These are phyloP conservation scores for Bombus haemorrhoidalis DNA, from an alignment of 1,140 invertebrate species.

Conservation along the genomic window DNA sequence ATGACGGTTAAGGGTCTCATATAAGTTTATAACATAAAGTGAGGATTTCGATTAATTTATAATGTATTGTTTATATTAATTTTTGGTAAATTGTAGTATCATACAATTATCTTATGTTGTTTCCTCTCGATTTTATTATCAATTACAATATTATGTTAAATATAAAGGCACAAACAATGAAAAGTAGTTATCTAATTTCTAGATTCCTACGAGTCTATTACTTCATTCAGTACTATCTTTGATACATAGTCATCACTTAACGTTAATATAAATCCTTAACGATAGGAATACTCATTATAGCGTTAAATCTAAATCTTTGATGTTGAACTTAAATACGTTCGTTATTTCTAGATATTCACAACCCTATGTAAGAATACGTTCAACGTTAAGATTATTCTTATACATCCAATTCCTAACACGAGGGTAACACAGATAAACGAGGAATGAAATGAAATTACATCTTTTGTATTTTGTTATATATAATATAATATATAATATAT, in stretches of 20 bases:
- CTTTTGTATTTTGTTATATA: constrained; percentile 8
- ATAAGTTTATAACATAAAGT: neutral
- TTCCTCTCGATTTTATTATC: constrained; percentile 63
- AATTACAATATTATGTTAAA: constrained; percentile 67
- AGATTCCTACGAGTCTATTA: constrained; percentile 54
- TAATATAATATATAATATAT: constrained; percentile 22
- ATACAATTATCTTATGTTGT: constrained; percentile 12
- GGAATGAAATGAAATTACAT: constrained; percentile 40
- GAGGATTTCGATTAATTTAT: neutral
- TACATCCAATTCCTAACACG: constrained; percentile 49
- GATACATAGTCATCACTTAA: constrained; percentile 49
- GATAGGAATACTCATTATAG: constrained; percentile 53
- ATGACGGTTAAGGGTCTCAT: neutral
- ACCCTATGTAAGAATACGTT: constrained; percentile 62
- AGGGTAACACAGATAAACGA: constrained; percentile 42
- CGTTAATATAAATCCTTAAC: constrained; percentile 43
- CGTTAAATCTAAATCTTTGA: constrained; percentile 64
- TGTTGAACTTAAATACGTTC: constrained; percentile 63
- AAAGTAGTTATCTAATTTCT: constrained; percentile 62
- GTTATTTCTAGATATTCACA: constrained; percentile 65
- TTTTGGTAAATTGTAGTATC: constrained; percentile 17
- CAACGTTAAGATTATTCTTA: constrained; percentile 42
- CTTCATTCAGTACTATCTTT: constrained; percentile 46
- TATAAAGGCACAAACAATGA: constrained; percentile 76
- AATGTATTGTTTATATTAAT: constrained; percentile 6